A percentile compares a stretch with the other conserved stretches of the same genome.
Conservation (phyloP, 2,797 vertebrate species). For the Myripristis jacobus region DNA sequence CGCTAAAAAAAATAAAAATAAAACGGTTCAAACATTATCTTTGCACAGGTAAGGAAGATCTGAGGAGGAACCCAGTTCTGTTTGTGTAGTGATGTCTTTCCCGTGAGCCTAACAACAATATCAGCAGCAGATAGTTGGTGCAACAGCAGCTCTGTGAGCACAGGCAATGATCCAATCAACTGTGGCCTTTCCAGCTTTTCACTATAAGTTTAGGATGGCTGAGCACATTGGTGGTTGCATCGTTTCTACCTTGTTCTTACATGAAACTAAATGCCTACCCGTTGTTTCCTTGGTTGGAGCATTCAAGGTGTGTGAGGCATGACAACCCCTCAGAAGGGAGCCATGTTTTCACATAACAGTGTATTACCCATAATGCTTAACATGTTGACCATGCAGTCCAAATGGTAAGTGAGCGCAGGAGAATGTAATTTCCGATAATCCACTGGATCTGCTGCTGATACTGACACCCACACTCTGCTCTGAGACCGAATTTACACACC, state of each 20-base stretch:
- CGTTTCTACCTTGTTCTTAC: conserved; percentile 55
- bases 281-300: conserved; percentile 34
- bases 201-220: conserved; percentile 38
- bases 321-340: conserved; percentile 30
- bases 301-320: background rate
- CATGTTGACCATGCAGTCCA: conserved; percentile 12
- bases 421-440: background rate
- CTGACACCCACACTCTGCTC: conserved; percentile 4
- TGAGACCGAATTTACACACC: background rate
- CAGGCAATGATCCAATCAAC: conserved; percentile 46
- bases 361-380: conserved; percentile 14
- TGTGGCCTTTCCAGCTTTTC: conserved; percentile 42
- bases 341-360: conserved; percentile 15
- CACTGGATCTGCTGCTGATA: conserved; percentile 3
- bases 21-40: conserved; percentile 25
- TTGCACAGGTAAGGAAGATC: conserved; percentile 48
- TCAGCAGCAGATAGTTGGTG: conserved; percentile 28
- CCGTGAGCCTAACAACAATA: conserved; percentile 57
- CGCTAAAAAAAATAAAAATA: conserved; percentile 1
- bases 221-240: background rate
- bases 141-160: conserved; percentile 26
- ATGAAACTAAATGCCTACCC: conserved; percentile 17
- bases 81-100: conserved; percentile 58
- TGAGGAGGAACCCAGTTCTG: conserved; percentile 58
- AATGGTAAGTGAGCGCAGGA: background rate